Evolutionary conservation across 1,140 invertebrate species (phyloP), one percentile per base, ranked within the genome.

Genomic region (Hermatobates lingyangjiaoensis): DNA sequence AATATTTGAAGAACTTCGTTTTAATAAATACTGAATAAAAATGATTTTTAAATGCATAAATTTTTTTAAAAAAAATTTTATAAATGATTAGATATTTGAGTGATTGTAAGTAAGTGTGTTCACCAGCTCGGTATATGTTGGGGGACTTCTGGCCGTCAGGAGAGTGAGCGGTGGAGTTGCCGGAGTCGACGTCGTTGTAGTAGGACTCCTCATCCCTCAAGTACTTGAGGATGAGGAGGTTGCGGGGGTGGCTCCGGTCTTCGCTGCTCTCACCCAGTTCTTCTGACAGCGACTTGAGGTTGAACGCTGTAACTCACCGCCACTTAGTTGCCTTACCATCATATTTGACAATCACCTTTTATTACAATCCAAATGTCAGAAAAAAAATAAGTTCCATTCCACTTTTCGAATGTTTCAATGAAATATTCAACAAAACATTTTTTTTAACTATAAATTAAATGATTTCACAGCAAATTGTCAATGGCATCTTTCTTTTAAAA

Each of bases 151-250:
- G 77, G 1, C 79, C 78, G 60, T 90, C 87, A 0, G 87, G 87
- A 0, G 86, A 89, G 64, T 90, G 86, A 24, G 84, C 83, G 1
- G 86, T 88, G 46, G 85, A 89, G 65, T 90, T 82, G 5, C 87
- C 87, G 55, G 86, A 90, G 60, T 91, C 87, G 14, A 80, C 53
- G 48, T 54, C 58, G 28, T 48, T 49, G 28, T 52, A 46, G 26
- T 58, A 53, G 12, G 55, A 30, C 58, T 87, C 83, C 61, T 83
- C 82, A 58, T 87, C 82, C 57, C 81, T 70, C 14, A 85, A 64
- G 62, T 81, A 79, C 63, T 85, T 87, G 49, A 85, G 72, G 51
- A 85, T 74, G 30, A 83, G 66, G 51, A 86, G 70, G 28, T 83
- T 81, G 56, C 76, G 65, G 61, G 64, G 51, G 49, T 44, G 34